A percentile compares a stretch with the other conserved stretches of the same genome.
Conservation (phyloP, 2,797 vertebrate species). For the Tapirus indicus region DNA sequence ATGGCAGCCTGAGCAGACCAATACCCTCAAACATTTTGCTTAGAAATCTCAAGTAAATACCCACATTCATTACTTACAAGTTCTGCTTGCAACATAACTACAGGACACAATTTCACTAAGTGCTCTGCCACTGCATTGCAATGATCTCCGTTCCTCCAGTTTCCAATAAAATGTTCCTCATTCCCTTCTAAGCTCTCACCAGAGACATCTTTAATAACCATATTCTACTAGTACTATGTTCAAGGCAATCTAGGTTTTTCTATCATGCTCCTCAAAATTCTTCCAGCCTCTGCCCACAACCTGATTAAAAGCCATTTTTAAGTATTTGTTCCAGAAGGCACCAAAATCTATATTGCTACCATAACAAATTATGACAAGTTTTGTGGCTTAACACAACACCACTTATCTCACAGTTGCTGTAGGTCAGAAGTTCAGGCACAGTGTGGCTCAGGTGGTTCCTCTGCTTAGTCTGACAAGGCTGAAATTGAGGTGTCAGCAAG, state of each 20-base stretch:
- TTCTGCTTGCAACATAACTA: background rate
- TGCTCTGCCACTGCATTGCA: background rate
- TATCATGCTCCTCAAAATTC: background rate
- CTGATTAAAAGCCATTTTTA: background rate
- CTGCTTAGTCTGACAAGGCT: background rate
- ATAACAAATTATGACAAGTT: background rate
- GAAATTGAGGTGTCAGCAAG: background rate
- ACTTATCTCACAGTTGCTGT: background rate
- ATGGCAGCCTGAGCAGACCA: background rate
- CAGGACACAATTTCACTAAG: background rate
- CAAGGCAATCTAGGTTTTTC: background rate
- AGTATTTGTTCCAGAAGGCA: background rate
- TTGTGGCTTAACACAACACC: background rate
- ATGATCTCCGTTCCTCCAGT: background rate
- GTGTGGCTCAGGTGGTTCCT: background rate
- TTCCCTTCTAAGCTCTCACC: background rate
- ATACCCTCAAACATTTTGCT: background rate
- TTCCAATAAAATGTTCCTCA: background rate
- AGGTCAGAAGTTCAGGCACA: background rate
- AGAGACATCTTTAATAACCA: background rate
- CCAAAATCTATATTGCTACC: background rate
- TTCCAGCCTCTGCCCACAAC: background rate
- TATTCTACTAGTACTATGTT: background rate
- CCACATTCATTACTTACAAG: background rate
- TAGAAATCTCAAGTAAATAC: constrained; percentile 13